These are phyloP conservation scores for Cyprinodon brontotheroides DNA, from an alignment of 2,113 vertebrate species.

Conservation along the genomic window DNA sequence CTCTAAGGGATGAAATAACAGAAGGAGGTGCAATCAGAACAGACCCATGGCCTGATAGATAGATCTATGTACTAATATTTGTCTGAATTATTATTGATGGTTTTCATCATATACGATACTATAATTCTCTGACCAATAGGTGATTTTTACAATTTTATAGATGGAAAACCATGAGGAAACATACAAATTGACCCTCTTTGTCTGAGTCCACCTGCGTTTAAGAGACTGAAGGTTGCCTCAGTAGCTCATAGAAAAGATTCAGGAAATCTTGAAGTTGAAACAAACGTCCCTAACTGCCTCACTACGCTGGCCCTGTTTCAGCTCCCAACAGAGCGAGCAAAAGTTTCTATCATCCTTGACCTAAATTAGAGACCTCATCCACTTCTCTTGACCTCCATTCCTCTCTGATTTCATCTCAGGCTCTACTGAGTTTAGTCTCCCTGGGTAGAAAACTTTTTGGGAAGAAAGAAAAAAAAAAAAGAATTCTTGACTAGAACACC, in stretches of 20 bases:
- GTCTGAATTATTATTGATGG: too few relatives aligned
- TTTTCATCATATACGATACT: too few relatives aligned
- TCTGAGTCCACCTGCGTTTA: not conserved
- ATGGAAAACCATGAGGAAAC: too few relatives aligned
- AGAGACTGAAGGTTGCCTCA: slow-evolving; percentile 32
- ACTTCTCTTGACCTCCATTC: slow-evolving; percentile 15
- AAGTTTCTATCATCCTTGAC: slow-evolving; percentile 59
- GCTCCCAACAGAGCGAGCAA: slow-evolving; percentile 18
- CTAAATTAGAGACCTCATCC: slow-evolving; percentile 47
- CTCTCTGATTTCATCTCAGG: slow-evolving; percentile 52
- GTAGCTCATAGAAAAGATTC: slow-evolving; percentile 38
- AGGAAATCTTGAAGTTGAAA: slow-evolving; percentile 18
- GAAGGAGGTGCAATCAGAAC: too few relatives aligned
- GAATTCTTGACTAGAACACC: slow-evolving; percentile 35
- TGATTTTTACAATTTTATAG: too few relatives aligned
- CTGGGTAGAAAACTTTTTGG: slow-evolving; percentile 35
- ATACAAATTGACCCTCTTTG: too few relatives aligned
- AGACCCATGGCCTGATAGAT: too few relatives aligned
- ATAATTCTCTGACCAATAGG: too few relatives aligned
- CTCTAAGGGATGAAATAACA: too few relatives aligned
- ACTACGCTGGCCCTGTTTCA: slow-evolving; percentile 31
- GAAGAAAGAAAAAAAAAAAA: slow-evolving; percentile 17
- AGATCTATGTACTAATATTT: too few relatives aligned
- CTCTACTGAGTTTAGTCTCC: slow-evolving; percentile 49
- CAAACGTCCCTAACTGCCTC: slow-evolving; percentile 14